Evolutionary conservation across 2,113 vertebrate species (phyloP).

Genomic region (Isurus oxyrinchus): DNA sequence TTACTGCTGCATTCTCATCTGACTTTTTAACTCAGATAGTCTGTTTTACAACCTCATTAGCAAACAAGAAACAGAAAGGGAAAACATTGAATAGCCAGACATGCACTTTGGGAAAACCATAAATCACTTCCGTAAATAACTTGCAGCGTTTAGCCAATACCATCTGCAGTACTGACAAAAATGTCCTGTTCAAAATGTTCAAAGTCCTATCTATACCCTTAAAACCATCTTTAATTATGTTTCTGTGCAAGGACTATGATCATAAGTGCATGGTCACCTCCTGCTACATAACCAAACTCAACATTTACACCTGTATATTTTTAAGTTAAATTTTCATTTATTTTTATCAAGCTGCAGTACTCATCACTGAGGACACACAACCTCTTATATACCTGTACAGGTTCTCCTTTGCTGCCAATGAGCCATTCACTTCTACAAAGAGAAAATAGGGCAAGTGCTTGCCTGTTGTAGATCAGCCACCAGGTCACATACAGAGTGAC

Average conservation of each 20-base stretch:
- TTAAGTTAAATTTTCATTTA: not conserved
- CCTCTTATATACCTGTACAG: not conserved
- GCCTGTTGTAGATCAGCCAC: not conserved
- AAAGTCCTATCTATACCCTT: not conserved
- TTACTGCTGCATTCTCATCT: not conserved
- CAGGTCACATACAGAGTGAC: not conserved
- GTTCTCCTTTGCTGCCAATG: not conserved
- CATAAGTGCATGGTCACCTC: not conserved
- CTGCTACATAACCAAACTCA: not conserved
- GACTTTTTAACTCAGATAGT: constrained; percentile 47
- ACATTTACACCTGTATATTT: not conserved
- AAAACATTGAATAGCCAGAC: not conserved
- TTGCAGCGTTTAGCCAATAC: not conserved
- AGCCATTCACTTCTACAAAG: not conserved
- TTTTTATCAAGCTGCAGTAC: not conserved
- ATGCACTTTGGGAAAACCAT: constrained; percentile 37
- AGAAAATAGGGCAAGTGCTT: not conserved
- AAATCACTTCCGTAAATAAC: constrained; percentile 22
- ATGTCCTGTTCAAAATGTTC: not conserved
- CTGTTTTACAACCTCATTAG: not conserved
- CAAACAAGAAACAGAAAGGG: not conserved
- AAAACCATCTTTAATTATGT: not conserved
- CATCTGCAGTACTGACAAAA: not conserved
- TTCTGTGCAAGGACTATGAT: not conserved
- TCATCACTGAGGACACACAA: not conserved